Conservation (phyloP, 2,888 invertebrate species). For the Dorcus parallelipipedus region DNA sequence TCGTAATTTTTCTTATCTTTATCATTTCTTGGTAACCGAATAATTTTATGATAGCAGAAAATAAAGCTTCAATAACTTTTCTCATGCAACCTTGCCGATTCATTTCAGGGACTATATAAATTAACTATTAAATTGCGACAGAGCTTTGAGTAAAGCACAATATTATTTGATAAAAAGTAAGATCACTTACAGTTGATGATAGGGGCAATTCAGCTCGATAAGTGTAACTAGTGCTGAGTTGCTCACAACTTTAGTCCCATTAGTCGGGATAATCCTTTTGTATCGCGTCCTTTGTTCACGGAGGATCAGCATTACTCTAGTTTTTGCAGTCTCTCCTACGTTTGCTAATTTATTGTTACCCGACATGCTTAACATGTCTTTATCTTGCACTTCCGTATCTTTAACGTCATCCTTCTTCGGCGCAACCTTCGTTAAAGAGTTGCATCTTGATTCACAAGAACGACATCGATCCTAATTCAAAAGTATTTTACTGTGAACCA, state of each 20-base stretch:
- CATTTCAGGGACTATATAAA: too few species aligned
- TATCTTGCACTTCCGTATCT: not conserved
- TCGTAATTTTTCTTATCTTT: not conserved
- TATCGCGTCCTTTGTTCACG: slow-evolving; percentile 15
- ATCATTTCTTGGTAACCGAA: too few species aligned
- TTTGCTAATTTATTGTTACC: not conserved
- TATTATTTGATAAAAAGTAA: too few species aligned
- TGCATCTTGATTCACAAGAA: too few species aligned
- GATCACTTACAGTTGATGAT: slow-evolving; percentile 14
- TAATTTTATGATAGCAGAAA: not conserved
- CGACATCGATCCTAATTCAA: too few species aligned
- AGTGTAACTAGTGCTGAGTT: slow-evolving; percentile 1
- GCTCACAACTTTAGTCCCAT: slow-evolving; percentile 5
- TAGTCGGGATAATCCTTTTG: slow-evolving; percentile 14
- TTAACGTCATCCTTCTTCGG: too few species aligned
- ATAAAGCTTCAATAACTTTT: too few species aligned
- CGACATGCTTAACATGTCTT: slow-evolving; percentile 1
- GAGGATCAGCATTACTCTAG: slow-evolving; percentile 8
- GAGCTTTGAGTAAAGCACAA: too few species aligned
- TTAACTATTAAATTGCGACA: too few species aligned
- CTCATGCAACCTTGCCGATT: too few species aligned
- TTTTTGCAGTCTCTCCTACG: not conserved
- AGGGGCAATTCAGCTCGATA: slow-evolving; percentile 8
- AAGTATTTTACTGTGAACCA: too few species aligned
- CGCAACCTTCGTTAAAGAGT: too few species aligned